Conservation (phyloP, 1,140 invertebrate genomes). For the Drosophila tropicalis region DNA sequence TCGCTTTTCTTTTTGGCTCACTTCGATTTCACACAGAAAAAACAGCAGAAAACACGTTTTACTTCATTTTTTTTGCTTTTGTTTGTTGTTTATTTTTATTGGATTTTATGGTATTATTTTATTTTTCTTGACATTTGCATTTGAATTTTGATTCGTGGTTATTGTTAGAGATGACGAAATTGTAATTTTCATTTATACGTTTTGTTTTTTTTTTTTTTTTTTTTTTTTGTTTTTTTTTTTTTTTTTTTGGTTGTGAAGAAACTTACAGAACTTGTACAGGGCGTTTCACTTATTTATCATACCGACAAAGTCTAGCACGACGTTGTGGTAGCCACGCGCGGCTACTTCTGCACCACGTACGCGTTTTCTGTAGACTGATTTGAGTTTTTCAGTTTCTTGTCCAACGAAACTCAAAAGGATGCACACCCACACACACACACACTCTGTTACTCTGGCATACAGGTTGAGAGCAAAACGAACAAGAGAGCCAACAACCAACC, state of each 20-base stretch:
- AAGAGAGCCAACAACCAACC: constrained; percentile 23
- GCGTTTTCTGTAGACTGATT: constrained; percentile 83
- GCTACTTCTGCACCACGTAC: constrained; percentile 83
- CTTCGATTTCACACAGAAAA: constrained; percentile 32
- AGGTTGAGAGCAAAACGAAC: constrained; percentile 22
- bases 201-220: constrained; percentile 27
- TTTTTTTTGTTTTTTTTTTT: constrained; percentile 4
- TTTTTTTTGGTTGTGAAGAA: constrained; percentile 45
- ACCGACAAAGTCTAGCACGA: constrained; percentile 83
- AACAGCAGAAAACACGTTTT: constrained; percentile 41
- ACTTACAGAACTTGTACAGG: constrained; percentile 84
- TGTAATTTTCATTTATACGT: constrained; percentile 14
- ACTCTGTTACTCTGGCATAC: constrained; percentile 16
- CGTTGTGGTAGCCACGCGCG: constrained; percentile 82
- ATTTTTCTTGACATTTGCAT: not conserved
- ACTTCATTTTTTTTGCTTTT: constrained; percentile 25
- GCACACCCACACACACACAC: constrained; percentile 38
- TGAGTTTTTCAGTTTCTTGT: constrained; percentile 74
- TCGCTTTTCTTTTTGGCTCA: constrained; percentile 17
- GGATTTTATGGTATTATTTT: constrained; percentile 21
- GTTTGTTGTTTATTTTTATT: too few species aligned
- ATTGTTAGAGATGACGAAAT: constrained; percentile 22
- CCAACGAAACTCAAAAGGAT: constrained; percentile 66
- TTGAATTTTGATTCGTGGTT: not conserved
- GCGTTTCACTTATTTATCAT: constrained; percentile 83